Evolutionary conservation across 2,113 vertebrate species (phyloP), one percentile per base, ranked within the genome.

Genomic region (Asarcornis scutulata): DNA sequence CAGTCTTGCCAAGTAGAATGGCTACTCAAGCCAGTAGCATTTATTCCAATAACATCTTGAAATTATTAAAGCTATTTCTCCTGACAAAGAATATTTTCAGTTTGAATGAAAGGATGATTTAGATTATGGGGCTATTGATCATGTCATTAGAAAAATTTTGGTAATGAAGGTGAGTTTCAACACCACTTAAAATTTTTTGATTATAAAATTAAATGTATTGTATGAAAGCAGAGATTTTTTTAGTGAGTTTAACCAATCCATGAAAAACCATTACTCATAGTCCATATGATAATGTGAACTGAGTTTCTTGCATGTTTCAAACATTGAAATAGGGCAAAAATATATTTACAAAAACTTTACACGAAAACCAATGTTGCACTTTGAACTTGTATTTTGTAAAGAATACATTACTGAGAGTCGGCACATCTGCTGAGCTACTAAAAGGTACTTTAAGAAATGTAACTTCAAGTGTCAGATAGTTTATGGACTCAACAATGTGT

Each of bases 31-130:
- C 99, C 96, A 98, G 98, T 98, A 98, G 98, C 78, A 97, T 98
- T 88, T 99, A 98, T 95, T 99, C 98, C 46, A 98, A 97, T 97
- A 98, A 98, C 95, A 94, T 99, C 68, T 98, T 99, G 97, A 99
- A 98, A 94, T 97, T 98, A 97, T 98, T 99, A 97, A 99, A 97
- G 98, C 96, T 93, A 97, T 98, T 94, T 99, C 98, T 97, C 98
- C 98, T 55, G 97, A 98, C 95, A 98, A 98, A 96, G 98, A 98
- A 12, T 98, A 98, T 98, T 99, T 99, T 97, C 88, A 98, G 92
- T 98, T 98, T 83, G 97, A 98, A 97, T 98, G 98, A 97, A 97
- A 87, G 78, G 98, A 98, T 1, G 66, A 99, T 64, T 98, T 98
- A 95, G 97, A 98, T 97, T 98, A 98, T 53, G 97, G 97, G 71